phyloP scores from a whole-genome alignment of 2,888 invertebrate species.

The Agelastica alni region DNA sequence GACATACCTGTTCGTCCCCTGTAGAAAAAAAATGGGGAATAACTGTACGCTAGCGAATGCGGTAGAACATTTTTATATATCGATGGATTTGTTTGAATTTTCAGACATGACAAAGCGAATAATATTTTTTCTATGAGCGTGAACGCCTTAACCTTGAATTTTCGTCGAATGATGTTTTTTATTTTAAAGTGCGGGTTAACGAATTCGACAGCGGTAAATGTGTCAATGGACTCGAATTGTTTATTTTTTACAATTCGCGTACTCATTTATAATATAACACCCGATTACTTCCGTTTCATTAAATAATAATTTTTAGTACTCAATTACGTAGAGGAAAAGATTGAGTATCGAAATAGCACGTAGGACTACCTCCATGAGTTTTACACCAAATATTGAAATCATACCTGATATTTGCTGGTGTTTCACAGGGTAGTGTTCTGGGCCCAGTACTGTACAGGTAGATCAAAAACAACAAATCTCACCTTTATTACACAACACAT shows the following conservation, averaged over 20 bases:
- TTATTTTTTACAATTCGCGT: background rate
- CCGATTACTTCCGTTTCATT: background rate
- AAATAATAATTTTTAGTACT: constrained; percentile 5
- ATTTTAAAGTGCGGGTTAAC: constrained; percentile 30
- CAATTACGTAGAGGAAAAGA: too few relatives aligned
- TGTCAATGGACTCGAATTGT: constrained; percentile 25
- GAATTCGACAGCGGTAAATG: constrained; percentile 23
- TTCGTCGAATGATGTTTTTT: constrained; percentile 21
- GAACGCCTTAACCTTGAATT: constrained; percentile 29
- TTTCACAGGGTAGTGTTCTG: too few relatives aligned
- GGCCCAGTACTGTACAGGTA: too few relatives aligned
- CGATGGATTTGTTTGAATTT: constrained; percentile 27
- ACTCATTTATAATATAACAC: background rate
- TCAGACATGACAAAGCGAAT: constrained; percentile 27
- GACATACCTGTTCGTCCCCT: constrained; percentile 26
- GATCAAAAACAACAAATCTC: too few relatives aligned
- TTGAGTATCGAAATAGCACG: too few relatives aligned
- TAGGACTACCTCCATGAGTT: too few relatives aligned
- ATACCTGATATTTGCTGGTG: too few relatives aligned
- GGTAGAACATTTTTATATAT: constrained; percentile 31
- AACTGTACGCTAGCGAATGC: constrained; percentile 23
- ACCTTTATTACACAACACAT: too few relatives aligned
- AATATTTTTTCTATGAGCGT: constrained; percentile 18
- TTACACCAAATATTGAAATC: too few relatives aligned
- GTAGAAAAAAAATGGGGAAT: constrained; percentile 22